Evolutionary conservation across 2,888 invertebrate species (phyloP).

Genomic region (Onchidella celtica): DNA sequence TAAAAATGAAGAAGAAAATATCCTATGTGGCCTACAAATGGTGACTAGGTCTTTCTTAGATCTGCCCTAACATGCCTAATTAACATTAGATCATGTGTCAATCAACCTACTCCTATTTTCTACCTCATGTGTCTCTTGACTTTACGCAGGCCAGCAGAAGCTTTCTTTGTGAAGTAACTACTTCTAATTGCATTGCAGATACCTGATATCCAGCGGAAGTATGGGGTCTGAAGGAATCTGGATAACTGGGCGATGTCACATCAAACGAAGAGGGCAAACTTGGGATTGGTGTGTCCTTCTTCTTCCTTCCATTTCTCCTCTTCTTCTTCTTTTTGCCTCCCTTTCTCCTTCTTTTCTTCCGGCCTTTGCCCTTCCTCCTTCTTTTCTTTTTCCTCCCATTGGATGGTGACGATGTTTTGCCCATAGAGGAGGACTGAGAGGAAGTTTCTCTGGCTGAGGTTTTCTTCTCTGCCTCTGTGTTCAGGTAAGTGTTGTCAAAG

Average conservation of each 20-base stretch:
- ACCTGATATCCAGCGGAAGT: slow-evolving; percentile 28
- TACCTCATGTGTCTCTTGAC: too few species aligned
- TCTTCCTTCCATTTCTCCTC: slow-evolving; percentile 42
- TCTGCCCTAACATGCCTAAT: too few species aligned
- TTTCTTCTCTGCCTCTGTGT: slow-evolving; percentile 54
- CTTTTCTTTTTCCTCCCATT: slow-evolving; percentile 21
- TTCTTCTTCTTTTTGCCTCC: slow-evolving; percentile 21
- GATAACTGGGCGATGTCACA: slow-evolving; percentile 32
- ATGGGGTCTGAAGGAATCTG: not conserved
- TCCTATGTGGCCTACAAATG: too few species aligned
- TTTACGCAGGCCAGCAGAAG: too few species aligned
- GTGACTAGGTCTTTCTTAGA: too few species aligned
- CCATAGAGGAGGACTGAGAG: slow-evolving; percentile 38
- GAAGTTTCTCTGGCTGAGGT: slow-evolving; percentile 27
- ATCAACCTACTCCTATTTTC: too few species aligned
- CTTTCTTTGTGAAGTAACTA: too few species aligned
- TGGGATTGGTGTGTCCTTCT: slow-evolving; percentile 33
- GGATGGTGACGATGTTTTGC: slow-evolving; percentile 6
- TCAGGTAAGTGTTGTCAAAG: slow-evolving; percentile 49
- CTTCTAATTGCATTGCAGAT: not conserved
- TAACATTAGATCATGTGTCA: too few species aligned
- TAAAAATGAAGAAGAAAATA: too few species aligned
- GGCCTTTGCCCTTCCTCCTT: slow-evolving; percentile 38
- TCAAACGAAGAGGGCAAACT: not conserved
- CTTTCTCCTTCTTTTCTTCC: slow-evolving; percentile 38